Evolutionary conservation across 2,888 invertebrate species (phyloP).

Genomic region (Spodoptera picta): DNA sequence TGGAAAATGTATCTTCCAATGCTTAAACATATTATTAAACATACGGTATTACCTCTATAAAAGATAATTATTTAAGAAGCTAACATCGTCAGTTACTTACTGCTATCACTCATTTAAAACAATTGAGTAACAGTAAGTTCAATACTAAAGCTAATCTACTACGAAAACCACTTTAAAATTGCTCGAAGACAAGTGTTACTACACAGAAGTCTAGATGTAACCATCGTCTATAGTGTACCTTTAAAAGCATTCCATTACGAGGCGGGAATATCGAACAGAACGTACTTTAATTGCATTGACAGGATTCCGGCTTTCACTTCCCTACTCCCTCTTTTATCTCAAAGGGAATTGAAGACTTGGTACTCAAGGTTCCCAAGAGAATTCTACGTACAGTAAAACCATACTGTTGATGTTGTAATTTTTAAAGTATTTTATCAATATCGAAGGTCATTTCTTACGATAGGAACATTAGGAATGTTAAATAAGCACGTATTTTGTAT

Average conservation of each 20-base stretch:
- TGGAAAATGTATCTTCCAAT: constrained; percentile 15
- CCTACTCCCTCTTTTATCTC: constrained; percentile 17
- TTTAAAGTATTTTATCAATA: constrained; percentile 18
- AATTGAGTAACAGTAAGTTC: no score
- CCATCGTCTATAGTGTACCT: constrained; percentile 4
- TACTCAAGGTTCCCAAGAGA: constrained; percentile 1
- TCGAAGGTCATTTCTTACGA: constrained; percentile 16
- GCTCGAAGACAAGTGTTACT: not conserved
- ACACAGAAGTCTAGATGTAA: constrained; percentile 9
- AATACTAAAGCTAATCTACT: no score
- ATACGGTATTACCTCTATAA: no score
- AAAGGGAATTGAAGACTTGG: constrained; percentile 11
- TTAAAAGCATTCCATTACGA: constrained; percentile 42
- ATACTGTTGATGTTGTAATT: no score
- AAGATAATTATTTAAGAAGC: no score
- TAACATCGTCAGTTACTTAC: no score
- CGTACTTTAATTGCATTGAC: constrained; percentile 46
- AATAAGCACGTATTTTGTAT: constrained; percentile 33
- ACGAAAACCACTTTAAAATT: constrained; percentile 3
- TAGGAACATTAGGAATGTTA: constrained; percentile 5
- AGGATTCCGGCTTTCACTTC: constrained; percentile 35
- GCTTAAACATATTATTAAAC: no score
- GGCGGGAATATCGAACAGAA: constrained; percentile 24
- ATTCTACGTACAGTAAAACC: no score
- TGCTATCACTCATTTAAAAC: no score